These are phyloP conservation scores for Epinotia ramella DNA, from an alignment of 2,888 invertebrate genomes.

Conservation along the genomic window DNA sequence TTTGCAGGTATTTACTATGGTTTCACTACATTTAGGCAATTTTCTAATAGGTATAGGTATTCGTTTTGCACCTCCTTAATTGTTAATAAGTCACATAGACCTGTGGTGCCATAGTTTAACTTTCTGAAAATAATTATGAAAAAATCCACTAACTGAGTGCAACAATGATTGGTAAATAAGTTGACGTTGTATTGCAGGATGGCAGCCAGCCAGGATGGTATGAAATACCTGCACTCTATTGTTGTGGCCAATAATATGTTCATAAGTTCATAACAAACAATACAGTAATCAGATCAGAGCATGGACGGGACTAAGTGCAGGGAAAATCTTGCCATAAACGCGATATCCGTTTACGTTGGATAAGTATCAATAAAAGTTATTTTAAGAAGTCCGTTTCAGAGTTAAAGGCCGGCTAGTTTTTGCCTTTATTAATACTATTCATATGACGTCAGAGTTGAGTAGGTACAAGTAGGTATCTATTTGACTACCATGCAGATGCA, in stretches of 20 bases:
- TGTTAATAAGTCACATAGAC: too few relatives aligned
- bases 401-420: background rate
- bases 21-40: background rate
- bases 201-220: background rate
- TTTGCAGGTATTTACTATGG: background rate
- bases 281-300: background rate
- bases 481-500: background rate
- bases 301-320: background rate
- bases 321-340: background rate
- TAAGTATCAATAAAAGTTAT: background rate
- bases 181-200: background rate
- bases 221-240: background rate
- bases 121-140: background rate
- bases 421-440: background rate
- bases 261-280: background rate
- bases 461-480: background rate
- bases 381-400: background rate
- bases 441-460: slow-evolving; percentile 12
- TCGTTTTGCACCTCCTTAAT: too few relatives aligned
- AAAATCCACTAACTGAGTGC: background rate
- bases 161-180: background rate
- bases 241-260: background rate
- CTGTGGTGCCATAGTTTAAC: too few relatives aligned
- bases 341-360: background rate
- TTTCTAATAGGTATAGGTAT: background rate